A percentile compares a stretch with the other conserved stretches of the same genome.
These are phyloP conservation scores for Drosophila littoralis DNA, from an alignment of 1,140 invertebrate species.

Conservation along the genomic window DNA sequence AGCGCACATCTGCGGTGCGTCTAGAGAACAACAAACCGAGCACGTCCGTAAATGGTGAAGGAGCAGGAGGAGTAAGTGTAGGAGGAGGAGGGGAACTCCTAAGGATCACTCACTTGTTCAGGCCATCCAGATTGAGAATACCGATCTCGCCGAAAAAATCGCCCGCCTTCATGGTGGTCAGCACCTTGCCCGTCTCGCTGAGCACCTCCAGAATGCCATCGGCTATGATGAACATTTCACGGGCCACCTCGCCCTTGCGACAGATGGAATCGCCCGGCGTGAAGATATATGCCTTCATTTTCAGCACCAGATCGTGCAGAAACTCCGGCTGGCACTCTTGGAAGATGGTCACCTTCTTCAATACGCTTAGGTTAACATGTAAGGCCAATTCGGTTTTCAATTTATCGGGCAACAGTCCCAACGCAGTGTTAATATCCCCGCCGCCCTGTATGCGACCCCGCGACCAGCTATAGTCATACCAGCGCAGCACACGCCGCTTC, in stretches of 20 bases:
- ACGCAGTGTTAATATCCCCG: constrained; percentile 96
- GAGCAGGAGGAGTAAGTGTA: neutral
- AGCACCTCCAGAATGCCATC: constrained; percentile 98
- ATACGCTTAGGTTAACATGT: constrained; percentile 96
- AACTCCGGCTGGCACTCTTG: constrained; percentile 99
- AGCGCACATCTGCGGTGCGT: constrained; percentile 97
- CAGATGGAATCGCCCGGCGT: constrained; percentile 98
- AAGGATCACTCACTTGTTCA: constrained; percentile 92
- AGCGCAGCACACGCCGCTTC: constrained; percentile 96
- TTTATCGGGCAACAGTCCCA: constrained; percentile 97
- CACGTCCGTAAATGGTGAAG: too few relatives aligned
- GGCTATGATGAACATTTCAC: constrained; percentile 99
- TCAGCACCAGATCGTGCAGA: constrained; percentile 97
- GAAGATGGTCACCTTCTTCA: constrained; percentile 93
- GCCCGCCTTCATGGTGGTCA: constrained; percentile 98
- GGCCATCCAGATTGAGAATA: constrained; percentile 96
- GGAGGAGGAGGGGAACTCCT: neutral
- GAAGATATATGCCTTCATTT: constrained; percentile 99
- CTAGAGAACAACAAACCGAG: constrained; percentile 88
- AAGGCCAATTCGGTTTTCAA: constrained; percentile 97
- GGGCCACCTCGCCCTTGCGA: constrained; percentile 94
- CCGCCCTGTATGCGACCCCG: constrained; percentile 97
- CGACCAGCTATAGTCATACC: constrained; percentile 99
- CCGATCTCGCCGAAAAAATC: constrained; percentile 99
- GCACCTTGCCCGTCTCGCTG: constrained; percentile 95